phyloP scores from a whole-genome alignment of 2,113 vertebrate species.

The Prietella phreatophila region DNA sequence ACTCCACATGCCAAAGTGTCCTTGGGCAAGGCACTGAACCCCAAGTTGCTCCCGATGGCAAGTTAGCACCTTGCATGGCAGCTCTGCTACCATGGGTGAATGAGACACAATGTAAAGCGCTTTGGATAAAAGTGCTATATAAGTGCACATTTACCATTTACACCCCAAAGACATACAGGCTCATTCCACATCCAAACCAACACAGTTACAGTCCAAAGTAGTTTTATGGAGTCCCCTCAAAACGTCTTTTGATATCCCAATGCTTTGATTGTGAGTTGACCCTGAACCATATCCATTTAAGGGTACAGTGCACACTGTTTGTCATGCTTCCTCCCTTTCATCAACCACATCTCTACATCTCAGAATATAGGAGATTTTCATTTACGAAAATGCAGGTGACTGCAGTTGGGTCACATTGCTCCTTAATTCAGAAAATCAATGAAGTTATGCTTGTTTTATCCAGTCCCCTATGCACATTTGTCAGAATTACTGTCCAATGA shows the following conservation, averaged over 20 bases:
- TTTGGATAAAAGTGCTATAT: no score
- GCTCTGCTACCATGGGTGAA: no score
- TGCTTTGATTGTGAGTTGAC: neutral
- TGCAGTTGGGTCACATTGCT: constrained; percentile 21
- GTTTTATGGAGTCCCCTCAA: neutral
- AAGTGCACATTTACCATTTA: no score
- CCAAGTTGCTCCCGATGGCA: no score
- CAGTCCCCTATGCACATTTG: constrained; percentile 16
- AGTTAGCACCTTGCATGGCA: no score
- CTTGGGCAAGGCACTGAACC: no score
- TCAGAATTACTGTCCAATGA: constrained; percentile 36
- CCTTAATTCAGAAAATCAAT: constrained; percentile 24
- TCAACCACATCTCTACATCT: neutral
- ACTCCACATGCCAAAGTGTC: no score
- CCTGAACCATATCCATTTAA: neutral
- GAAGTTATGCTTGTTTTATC: constrained; percentile 26
- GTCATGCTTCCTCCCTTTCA: neutral
- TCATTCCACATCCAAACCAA: neutral
- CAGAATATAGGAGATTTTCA: neutral
- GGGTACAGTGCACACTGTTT: neutral
- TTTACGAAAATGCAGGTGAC: constrained; percentile 1
- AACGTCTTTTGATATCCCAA: neutral
- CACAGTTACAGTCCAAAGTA: neutral
- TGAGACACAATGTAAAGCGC: no score
- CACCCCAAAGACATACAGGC: neutral